Base-by-base conservation (phyloP, 2,113 vertebrate genomes). In the Blennius ocellaris region DNA sequence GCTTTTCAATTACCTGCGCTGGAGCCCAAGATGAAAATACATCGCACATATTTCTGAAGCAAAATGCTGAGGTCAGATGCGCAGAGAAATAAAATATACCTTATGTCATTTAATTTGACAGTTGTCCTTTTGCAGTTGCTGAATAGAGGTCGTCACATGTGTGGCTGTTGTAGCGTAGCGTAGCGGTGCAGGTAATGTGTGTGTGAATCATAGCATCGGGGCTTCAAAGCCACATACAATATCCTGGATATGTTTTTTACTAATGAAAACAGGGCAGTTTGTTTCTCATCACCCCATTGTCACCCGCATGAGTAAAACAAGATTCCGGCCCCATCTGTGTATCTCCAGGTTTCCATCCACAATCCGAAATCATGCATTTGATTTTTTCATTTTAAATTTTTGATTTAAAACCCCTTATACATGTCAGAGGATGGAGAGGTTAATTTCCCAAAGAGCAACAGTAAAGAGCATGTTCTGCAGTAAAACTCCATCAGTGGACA, bases 1-100 rank as follows among this genome's bases (percentile, higher is more conserved):
- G 92, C 90, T 93, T 93, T 94, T 93, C 93, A 92, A 94, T 93
- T 93, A 93, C 90, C 89, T 83, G 79, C 64, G 65, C 74, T 36
- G 52, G 69, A 88, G 87, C 69, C 72, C 52, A 6, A 59, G 76
- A 86, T 52, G 64, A 88, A 92, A 92, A 91, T 62, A 87, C 84
- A 83, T 70, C 44, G 76, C 79, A 77, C 77, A 90, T 86, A 88
- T 88, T 92, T 90, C 85, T 76, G 64, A 86, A 65, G 81, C 79
- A 90, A 89, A 93, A 91, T 79, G 84, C 90, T 87, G 90, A 85
- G 91, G 91, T 92, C 88, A 93, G 90, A 89, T 55, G 56, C 72
- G 57, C 62, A 68, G 64, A 81, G 87, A 91, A 89, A 87, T 92
- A 90, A 93, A 93, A 91, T 89, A 92, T 89, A 89, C 88, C 85